Evolutionary conservation across 2,113 vertebrate species (phyloP).

Genomic region (Synodontis membranacea): DNA sequence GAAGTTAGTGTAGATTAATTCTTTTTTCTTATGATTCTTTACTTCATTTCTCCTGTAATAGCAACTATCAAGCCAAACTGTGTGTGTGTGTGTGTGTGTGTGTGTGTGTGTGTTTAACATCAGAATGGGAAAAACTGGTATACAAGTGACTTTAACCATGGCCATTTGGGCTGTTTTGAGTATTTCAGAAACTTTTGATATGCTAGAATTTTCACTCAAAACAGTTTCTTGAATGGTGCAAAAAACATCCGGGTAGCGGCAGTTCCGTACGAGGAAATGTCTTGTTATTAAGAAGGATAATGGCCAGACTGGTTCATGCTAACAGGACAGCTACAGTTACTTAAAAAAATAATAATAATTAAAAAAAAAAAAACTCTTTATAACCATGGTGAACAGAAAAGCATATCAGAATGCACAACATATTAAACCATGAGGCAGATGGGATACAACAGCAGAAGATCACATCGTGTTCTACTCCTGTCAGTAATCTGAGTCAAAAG

Average conservation of each 20-base stretch:
- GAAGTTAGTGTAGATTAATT: not conserved
- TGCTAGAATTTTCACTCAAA: not conserved
- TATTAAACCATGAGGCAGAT: not conserved
- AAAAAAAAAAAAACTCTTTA: not conserved
- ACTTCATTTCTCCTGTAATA: not conserved
- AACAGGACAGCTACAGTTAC: not conserved
- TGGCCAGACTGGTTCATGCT: not conserved
- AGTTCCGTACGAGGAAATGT: not conserved
- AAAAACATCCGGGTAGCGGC: not conserved
- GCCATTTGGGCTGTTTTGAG: not conserved
- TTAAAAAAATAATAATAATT: no score
- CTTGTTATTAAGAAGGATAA: not conserved
- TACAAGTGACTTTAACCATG: not conserved
- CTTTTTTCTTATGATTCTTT: not conserved
- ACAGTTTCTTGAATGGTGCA: not conserved
- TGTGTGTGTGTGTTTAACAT: no score
- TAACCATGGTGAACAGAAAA: not conserved
- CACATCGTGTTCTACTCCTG: not conserved
- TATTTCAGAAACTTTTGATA: not conserved
- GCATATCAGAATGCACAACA: not conserved
- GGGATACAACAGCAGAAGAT: not conserved
- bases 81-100: no score
- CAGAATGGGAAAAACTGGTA: not conserved
- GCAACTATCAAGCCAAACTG: not conserved
- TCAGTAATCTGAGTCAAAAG: not conserved